Conservation (phyloP, 2,113 vertebrate species). For the Mustelus asterias region DNA sequence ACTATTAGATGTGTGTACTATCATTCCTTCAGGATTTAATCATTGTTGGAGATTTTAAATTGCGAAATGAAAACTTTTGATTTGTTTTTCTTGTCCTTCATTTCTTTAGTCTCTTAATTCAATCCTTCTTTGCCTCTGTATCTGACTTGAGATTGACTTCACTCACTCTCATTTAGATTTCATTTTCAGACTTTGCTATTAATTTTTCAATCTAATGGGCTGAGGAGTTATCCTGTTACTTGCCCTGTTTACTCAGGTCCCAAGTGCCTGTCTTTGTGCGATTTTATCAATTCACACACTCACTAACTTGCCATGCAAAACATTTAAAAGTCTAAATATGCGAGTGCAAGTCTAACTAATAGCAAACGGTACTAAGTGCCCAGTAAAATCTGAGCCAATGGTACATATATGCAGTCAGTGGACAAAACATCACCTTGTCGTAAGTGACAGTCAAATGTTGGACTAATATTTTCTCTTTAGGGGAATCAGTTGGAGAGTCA, state of each 20-base stretch:
- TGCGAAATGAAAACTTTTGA: neutral
- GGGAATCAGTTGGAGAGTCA: neutral
- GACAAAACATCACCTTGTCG: neutral
- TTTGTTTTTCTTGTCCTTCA: neutral
- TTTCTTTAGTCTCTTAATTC: neutral
- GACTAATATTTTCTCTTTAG: neutral
- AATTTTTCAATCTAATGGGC: neutral
- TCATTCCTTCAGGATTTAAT: neutral
- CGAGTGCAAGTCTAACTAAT: neutral
- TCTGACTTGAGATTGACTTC: neutral
- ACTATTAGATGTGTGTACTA: neutral
- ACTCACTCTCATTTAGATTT: neutral
- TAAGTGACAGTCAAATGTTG: neutral
- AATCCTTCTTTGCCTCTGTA: neutral
- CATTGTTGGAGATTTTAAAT: neutral
- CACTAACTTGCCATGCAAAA: neutral
- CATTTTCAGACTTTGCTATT: neutral
- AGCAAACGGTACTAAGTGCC: neutral
- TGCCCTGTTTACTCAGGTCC: neutral
- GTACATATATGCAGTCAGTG: neutral
- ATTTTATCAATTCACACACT: neutral
- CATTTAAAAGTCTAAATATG: neutral
- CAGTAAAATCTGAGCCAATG: neutral
- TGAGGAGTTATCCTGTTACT: neutral
- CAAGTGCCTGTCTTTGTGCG: neutral